Evolutionary conservation across 2,113 vertebrate species (phyloP).

Genomic region (Varanus salvator): DNA sequence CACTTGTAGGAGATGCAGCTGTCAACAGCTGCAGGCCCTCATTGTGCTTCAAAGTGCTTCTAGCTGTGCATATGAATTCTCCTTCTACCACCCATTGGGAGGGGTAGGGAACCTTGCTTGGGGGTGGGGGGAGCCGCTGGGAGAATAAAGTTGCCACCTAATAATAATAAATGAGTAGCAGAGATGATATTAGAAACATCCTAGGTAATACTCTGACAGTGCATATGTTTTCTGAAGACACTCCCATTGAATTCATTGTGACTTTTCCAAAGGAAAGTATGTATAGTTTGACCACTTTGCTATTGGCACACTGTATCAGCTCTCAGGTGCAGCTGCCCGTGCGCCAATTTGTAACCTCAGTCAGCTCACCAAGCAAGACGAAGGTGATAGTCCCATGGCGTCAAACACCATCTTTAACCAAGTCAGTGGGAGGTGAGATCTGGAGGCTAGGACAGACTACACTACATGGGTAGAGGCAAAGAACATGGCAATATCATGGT

Average conservation of each 20-base stretch:
- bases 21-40: too few relatives aligned
- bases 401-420: background rate
- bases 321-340: too few relatives aligned
- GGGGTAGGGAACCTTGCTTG: too few relatives aligned
- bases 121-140: too few relatives aligned
- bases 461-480: background rate
- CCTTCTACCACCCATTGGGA: too few relatives aligned
- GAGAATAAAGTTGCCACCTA: too few relatives aligned
- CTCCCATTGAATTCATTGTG: background rate
- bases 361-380: background rate
- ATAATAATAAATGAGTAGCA: background rate
- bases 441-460: background rate
- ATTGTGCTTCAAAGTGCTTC: too few relatives aligned
- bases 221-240: too few relatives aligned
- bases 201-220: too few relatives aligned
- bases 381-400: background rate
- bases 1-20: too few relatives aligned
- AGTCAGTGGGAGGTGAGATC: background rate
- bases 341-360: background rate
- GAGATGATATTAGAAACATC: background rate
- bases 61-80: too few relatives aligned
- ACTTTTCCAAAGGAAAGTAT: background rate
- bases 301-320: background rate
- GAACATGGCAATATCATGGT: background rate
- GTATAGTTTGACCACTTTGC: background rate